phyloP scores from a whole-genome alignment of 2,888 invertebrate species.

The Hypomecis atomaria region DNA sequence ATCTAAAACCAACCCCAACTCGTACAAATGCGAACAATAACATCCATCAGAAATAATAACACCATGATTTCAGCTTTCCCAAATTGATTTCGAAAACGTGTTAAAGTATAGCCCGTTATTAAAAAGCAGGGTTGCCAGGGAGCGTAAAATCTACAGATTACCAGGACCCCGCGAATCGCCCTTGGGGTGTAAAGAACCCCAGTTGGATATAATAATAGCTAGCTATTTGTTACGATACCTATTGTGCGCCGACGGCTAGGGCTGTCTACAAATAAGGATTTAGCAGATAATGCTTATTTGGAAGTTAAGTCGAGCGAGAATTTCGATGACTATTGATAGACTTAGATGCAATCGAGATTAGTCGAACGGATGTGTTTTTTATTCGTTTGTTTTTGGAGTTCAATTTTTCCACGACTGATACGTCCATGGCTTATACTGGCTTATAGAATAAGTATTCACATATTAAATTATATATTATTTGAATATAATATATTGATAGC shows the following conservation, averaged over 20 bases:
- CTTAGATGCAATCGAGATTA: constrained; percentile 35
- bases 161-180: constrained; percentile 66
- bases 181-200: constrained; percentile 63
- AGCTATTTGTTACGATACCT: constrained; percentile 77
- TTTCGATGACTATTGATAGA: constrained; percentile 37
- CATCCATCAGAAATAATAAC: constrained; percentile 45
- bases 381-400: neutral
- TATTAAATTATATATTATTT: too few relatives aligned
- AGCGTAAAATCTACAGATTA: constrained; percentile 85
- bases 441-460: too few relatives aligned
- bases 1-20: constrained; percentile 23
- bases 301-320: constrained; percentile 46
- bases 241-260: constrained; percentile 75
- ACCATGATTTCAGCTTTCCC: constrained; percentile 42
- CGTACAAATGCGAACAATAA: constrained; percentile 32
- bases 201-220: constrained; percentile 67
- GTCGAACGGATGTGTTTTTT: neutral
- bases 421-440: too few relatives aligned
- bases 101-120: constrained; percentile 76
- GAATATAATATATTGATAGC: too few relatives aligned
- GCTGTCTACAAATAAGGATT: constrained; percentile 60
- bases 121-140: constrained; percentile 70
- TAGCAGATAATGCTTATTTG: constrained; percentile 39
- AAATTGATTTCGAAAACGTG: constrained; percentile 69
- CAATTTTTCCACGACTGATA: neutral